Conservation (phyloP, 92 coral and sea anemone genomes). For the Umimayanthus kanabou region DNA sequence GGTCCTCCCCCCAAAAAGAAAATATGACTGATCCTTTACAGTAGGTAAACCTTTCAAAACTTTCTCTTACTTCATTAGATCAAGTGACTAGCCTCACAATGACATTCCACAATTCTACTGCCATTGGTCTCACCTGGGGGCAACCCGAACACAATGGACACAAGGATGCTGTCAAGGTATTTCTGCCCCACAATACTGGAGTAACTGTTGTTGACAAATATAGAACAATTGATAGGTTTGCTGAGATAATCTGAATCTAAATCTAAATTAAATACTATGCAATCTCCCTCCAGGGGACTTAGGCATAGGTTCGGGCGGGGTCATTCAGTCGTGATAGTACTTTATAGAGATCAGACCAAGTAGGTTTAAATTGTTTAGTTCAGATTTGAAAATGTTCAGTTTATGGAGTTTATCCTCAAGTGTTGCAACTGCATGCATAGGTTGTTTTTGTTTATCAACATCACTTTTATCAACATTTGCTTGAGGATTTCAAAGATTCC, state of each 20-base stretch:
- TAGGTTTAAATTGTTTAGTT: too few species aligned
- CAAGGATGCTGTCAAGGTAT: conserved; percentile 6
- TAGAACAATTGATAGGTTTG: neutral
- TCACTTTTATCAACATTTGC: too few species aligned
- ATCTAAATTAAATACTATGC: too few species aligned
- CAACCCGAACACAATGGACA: conserved; percentile 20
- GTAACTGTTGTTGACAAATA: neutral
- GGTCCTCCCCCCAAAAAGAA: neutral
- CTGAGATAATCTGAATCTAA: neutral
- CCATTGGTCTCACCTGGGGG: neutral
- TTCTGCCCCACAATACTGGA: neutral
- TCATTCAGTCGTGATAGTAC: too few species aligned
- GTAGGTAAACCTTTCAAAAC: neutral
- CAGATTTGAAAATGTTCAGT: too few species aligned
- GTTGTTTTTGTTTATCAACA: too few species aligned
- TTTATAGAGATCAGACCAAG: too few species aligned
- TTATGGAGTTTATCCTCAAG: neutral
- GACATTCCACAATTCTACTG: neutral
- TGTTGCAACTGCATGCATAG: neutral
- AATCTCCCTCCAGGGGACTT: too few species aligned
- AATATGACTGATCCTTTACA: too few species aligned
- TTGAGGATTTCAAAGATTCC: too few species aligned
- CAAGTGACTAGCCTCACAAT: neutral
- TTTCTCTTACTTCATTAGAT: neutral
- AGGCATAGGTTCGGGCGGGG: too few species aligned